phyloP scores from a whole-genome alignment of 1,140 invertebrate species.

The Hermetia illucens region DNA sequence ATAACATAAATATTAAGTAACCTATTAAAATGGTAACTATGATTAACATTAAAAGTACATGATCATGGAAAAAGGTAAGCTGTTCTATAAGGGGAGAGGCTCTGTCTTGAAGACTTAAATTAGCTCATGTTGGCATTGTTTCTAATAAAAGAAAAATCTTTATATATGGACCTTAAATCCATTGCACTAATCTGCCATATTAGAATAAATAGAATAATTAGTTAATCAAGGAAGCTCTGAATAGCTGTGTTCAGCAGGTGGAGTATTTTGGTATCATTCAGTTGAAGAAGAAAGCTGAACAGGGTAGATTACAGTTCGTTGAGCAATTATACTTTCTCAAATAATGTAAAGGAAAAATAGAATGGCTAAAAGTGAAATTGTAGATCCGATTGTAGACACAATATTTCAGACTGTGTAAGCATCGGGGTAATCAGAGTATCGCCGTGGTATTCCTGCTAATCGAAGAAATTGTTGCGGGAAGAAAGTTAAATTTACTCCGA shows the following conservation, averaged over 20 bases:
- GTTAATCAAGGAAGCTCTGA: conserved; percentile 37
- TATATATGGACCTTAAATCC: conserved; percentile 44
- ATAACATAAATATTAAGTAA: conserved; percentile 38
- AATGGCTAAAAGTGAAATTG: conserved; percentile 38
- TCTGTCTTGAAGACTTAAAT: conserved; percentile 38
- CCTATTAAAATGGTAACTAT: conserved; percentile 41
- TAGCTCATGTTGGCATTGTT: conserved; percentile 35
- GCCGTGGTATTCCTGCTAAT: conserved; percentile 54
- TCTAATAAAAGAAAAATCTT: conserved; percentile 37
- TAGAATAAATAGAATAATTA: too few species aligned
- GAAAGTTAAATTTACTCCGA: conserved; percentile 59
- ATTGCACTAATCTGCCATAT: conserved; percentile 39
- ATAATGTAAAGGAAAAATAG: conserved; percentile 40
- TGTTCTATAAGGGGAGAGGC: conserved; percentile 42
- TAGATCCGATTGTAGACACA: conserved; percentile 44
- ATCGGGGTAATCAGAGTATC: conserved; percentile 58
- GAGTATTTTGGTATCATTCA: conserved; percentile 41
- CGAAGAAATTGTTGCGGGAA: conserved; percentile 64
- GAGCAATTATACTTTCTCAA: conserved; percentile 29
- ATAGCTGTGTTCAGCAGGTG: conserved; percentile 39
- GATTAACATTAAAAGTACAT: conserved; percentile 39
- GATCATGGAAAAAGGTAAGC: conserved; percentile 43
- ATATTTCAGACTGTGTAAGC: conserved; percentile 45
- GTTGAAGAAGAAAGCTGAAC: conserved; percentile 34
- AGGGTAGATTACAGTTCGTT: conserved; percentile 30